phyloP scores from a whole-genome alignment of 2,113 vertebrate genomes.

The Python bivittatus region DNA sequence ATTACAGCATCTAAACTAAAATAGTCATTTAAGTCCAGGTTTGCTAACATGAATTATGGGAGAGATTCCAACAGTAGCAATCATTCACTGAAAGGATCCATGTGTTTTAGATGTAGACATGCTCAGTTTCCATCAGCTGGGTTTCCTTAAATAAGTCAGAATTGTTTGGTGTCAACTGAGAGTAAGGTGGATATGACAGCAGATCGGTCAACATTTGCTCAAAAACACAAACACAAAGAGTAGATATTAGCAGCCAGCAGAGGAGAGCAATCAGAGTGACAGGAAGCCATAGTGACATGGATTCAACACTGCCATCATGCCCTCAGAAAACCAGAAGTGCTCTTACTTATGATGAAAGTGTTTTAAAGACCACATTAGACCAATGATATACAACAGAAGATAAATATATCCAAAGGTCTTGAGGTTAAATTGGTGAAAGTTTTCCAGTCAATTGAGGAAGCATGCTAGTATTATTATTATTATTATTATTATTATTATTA shows the following conservation, averaged over 20 bases:
- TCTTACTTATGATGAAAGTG: not conserved
- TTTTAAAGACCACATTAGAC: not conserved
- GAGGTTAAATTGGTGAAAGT: not conserved
- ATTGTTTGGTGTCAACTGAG: not conserved
- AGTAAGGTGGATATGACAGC: not conserved
- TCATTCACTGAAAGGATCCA: not conserved
- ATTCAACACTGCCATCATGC: not conserved
- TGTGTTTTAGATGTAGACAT: too few species aligned
- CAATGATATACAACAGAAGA: not conserved
- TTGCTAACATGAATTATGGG: not conserved
- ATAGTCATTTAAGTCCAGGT: not conserved
- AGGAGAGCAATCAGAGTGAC: not conserved
- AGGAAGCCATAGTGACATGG: not conserved
- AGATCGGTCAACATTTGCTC: not conserved
- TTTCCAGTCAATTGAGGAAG: not conserved
- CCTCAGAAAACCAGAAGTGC: not conserved
- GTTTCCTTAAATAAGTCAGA: not conserved
- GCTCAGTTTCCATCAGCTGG: not conserved
- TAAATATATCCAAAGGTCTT: not conserved
- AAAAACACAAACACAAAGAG: not conserved
- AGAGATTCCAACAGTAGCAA: not conserved
- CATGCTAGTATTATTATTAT: not conserved
- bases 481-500: too few species aligned
- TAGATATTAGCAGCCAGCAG: not conserved
- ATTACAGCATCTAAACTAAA: not conserved